Conservation (phyloP, 2,797 vertebrate genomes). For the Trichosurus vulpecula region DNA sequence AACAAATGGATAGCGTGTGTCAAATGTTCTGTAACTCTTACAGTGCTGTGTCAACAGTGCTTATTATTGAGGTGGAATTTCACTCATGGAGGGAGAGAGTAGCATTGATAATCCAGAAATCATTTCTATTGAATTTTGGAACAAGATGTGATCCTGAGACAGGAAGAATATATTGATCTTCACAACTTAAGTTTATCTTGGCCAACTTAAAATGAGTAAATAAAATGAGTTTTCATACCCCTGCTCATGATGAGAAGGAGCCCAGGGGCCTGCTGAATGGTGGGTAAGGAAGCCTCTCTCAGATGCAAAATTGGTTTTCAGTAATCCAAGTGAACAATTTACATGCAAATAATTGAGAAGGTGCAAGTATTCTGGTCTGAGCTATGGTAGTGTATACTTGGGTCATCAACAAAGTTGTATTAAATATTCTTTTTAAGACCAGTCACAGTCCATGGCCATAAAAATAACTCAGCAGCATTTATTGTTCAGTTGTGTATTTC, state of each 20-base stretch:
- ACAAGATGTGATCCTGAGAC: background rate
- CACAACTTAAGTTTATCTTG: background rate
- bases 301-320: background rate
- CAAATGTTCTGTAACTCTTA: background rate
- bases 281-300: background rate
- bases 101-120: background rate
- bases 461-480: background rate
- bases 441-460: background rate
- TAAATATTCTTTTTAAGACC: background rate
- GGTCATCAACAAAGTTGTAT: background rate
- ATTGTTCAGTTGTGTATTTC: background rate
- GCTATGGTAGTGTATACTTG: background rate
- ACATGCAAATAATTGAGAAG: background rate
- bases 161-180: background rate
- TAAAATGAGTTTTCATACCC: background rate
- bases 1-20: background rate
- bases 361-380: background rate
- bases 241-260: background rate
- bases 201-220: background rate
- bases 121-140: background rate
- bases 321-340: background rate
- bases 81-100: background rate
- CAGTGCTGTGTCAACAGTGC: background rate
- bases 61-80: background rate
- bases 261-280: background rate